Evolutionary conservation across 2,113 vertebrate genomes (phyloP).

Genomic region (Chlamydotis undulata): DNA sequence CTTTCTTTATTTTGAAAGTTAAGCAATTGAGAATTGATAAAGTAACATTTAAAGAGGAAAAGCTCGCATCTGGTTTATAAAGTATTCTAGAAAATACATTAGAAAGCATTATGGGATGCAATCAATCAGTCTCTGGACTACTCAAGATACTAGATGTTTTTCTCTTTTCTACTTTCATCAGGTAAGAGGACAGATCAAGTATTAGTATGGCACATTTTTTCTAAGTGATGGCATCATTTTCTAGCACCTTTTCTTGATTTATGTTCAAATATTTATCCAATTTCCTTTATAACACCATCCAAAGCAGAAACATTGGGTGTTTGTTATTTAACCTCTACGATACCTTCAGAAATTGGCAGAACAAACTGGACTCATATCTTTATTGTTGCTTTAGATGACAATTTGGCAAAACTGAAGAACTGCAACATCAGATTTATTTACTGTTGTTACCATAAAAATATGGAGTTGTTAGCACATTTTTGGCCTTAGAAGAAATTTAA

Average conservation of each 20-base stretch:
- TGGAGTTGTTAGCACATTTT: neutral
- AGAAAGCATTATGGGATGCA: slow-evolving; percentile 10
- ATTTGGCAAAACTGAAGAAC: slow-evolving; percentile 17
- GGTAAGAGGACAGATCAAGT: slow-evolving; percentile 4
- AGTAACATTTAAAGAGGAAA: slow-evolving; percentile 26
- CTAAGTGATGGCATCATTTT: slow-evolving; percentile 51
- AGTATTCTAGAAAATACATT: slow-evolving; percentile 31
- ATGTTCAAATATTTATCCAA: slow-evolving; percentile 46
- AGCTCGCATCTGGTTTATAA: neutral
- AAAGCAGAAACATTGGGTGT: slow-evolving; percentile 28
- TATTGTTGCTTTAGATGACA: slow-evolving; percentile 5
- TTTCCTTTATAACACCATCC: slow-evolving; percentile 40
- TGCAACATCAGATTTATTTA: slow-evolving; percentile 5
- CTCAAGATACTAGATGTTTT: slow-evolving; percentile 21
- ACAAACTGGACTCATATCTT: slow-evolving; percentile 15
- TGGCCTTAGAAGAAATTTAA: neutral
- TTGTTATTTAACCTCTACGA: slow-evolving; percentile 48
- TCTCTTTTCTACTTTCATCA: slow-evolving; percentile 3
- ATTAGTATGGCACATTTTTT: slow-evolving; percentile 30
- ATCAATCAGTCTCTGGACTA: slow-evolving; percentile 14
- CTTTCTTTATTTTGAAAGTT: neutral
- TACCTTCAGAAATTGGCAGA: slow-evolving; percentile 59
- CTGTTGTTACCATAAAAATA: neutral
- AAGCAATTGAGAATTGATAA: neutral
- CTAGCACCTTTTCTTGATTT: slow-evolving; percentile 44